Conservation (phyloP, 2,113 vertebrate species). For the Uropsilus gracilis region DNA sequence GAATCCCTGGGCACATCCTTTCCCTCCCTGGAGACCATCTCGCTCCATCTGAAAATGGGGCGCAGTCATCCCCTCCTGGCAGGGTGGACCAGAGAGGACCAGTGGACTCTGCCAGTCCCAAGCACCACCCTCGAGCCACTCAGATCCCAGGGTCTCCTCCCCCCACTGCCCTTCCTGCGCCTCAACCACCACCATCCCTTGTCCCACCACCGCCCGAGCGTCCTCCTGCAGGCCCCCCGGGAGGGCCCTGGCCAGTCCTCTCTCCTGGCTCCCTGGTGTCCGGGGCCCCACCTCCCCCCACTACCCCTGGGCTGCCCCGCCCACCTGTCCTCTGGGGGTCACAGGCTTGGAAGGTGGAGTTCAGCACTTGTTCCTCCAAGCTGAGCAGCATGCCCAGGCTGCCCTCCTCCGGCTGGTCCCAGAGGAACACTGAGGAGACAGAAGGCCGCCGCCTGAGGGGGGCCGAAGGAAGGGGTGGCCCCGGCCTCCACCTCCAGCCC, state of each 20-base stretch:
- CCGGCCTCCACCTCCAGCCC: background rate
- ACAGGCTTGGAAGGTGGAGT: slow-evolving; percentile 83
- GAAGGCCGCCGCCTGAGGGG: background rate
- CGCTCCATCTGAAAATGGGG: background rate
- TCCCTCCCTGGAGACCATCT: background rate
- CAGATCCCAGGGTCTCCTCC: background rate
- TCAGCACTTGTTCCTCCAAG: slow-evolving; percentile 84
- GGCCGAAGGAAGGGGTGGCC: background rate
- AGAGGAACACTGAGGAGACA: slow-evolving; percentile 65
- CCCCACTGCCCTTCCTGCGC: background rate
- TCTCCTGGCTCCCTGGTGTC: background rate
- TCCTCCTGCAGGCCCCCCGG: background rate
- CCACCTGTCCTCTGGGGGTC: slow-evolving; percentile 84
- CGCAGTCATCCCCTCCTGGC: background rate
- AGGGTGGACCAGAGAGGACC: background rate
- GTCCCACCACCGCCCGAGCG: background rate
- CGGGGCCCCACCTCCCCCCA: background rate
- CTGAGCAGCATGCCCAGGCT: slow-evolving; percentile 46
- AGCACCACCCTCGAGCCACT: background rate
- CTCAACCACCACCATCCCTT: background rate
- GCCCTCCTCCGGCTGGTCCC: slow-evolving; percentile 59
- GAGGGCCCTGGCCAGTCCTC: background rate
- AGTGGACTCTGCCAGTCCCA: background rate
- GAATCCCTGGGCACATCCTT: background rate
- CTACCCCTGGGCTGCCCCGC: background rate